Evolutionary conservation across 2,888 invertebrate genomes (phyloP).

Genomic region (Eupithecia abbreviata): DNA sequence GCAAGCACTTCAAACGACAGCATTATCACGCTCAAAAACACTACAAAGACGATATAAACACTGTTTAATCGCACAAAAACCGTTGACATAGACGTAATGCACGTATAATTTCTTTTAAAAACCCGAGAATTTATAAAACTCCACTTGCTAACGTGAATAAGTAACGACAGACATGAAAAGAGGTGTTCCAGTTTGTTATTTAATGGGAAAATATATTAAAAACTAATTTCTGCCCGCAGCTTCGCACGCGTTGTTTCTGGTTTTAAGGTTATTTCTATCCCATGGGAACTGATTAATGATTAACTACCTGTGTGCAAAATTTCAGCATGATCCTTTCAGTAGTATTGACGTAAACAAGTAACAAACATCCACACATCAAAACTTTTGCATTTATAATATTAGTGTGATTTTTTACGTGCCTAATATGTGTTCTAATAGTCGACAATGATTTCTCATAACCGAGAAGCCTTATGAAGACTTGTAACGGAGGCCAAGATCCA

Average conservation of each 20-base stretch:
- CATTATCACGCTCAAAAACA: slow-evolving; percentile 26
- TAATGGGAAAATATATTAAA: neutral
- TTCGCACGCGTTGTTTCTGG: too few relatives aligned
- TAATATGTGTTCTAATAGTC: neutral
- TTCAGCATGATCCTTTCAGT: too few relatives aligned
- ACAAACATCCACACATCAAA: too few relatives aligned
- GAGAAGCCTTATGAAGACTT: neutral
- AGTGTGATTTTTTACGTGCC: neutral
- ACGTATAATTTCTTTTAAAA: slow-evolving; percentile 51
- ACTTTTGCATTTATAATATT: too few relatives aligned
- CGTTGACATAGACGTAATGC: slow-evolving; percentile 54
- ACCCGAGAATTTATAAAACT: slow-evolving; percentile 46
- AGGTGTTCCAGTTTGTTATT: neutral
- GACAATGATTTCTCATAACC: neutral
- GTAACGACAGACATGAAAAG: slow-evolving; percentile 48
- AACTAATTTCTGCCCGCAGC: neutral
- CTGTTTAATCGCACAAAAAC: slow-evolving; percentile 32
- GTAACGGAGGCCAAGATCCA: neutral
- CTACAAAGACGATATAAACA: slow-evolving; percentile 55
- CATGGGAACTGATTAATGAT: too few relatives aligned
- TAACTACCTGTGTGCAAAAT: too few relatives aligned
- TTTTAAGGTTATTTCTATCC: too few relatives aligned
- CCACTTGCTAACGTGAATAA: slow-evolving; percentile 49
- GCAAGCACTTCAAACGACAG: slow-evolving; percentile 29
- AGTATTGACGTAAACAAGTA: too few relatives aligned